Evolutionary conservation across 2,888 invertebrate species (phyloP), one percentile per base, ranked within the genome.

Genomic region (Lasioglossum figueresi): DNA sequence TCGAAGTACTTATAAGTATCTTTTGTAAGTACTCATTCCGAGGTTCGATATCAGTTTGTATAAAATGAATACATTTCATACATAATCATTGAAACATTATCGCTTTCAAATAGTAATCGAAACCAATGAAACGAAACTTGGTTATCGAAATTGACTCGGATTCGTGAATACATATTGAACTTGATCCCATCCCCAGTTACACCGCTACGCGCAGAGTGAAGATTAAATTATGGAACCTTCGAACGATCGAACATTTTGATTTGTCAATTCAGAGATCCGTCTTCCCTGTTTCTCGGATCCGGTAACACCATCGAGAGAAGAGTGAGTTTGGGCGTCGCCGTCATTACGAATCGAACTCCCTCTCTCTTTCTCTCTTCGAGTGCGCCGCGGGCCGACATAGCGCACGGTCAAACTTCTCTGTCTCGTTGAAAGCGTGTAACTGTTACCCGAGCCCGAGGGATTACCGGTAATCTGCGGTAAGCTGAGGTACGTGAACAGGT

Each of bases 391-490:
- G 82, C 82, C 82, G 83, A 59, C 85, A 78, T 63, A 63, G 78
- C 59, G 63, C 66, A 77, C 83, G 76, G 81, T 84, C 85, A 80
- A 91, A 89, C 84, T 89, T 88, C 82, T 79, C 85, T 82, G 85
- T 92, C 91, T 81, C 90, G 90, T 86, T 88, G 90, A 89, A 91
- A 91, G 89, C 91, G 88, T 90, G 92, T 92, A 92, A 93, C 92
- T 92, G 93, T 91, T 93, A 93, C 90, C 90, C 88, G 92, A 93
- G 91, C 92, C 93, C 88, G 76, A 80, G 90, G 93, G 93, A 93
- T 93, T 92, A 93, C 91, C 87, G 88, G 91, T 93, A 93, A 93
- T 93, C 93, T 92, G 91, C 88, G 92, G 90, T 91, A 92, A 93
- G 92, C 91, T 92, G 91, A 88, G 90, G 88, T 91, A 92, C 91